Conservation (phyloP, 2,113 vertebrate species). For the Archocentrus centrarchus region DNA sequence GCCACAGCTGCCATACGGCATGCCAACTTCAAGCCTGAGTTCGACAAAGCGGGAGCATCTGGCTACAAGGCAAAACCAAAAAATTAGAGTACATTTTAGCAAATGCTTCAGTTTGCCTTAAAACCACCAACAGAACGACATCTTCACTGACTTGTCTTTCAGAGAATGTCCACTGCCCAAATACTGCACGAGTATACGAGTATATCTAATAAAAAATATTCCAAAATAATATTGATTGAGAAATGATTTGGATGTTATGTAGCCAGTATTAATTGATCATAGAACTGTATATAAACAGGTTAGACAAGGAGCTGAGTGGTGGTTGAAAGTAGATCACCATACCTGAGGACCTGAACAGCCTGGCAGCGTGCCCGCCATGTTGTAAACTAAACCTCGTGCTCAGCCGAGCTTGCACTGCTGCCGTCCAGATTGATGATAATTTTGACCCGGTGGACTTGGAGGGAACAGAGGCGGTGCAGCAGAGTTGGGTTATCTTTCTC, state of each 20-base stretch:
- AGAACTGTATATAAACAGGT: neutral
- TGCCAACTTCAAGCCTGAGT: neutral
- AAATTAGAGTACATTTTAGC: neutral
- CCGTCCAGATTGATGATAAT: slow-evolving; percentile 68
- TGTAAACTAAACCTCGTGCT: slow-evolving; percentile 71
- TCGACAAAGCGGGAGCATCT: neutral
- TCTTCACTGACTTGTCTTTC: neutral
- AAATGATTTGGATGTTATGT: neutral
- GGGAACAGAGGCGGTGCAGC: slow-evolving; percentile 21
- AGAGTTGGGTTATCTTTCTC: slow-evolving; percentile 36
- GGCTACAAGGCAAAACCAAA: neutral
- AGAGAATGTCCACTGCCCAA: neutral
- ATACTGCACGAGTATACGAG: no score
- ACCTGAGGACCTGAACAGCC: slow-evolving; percentile 28
- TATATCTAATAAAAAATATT: neutral
- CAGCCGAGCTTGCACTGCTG: slow-evolving; percentile 53
- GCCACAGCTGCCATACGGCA: neutral
- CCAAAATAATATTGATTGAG: neutral
- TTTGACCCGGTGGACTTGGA: slow-evolving; percentile 35
- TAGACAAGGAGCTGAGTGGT: neutral
- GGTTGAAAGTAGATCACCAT: slow-evolving; percentile 45
- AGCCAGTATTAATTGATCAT: neutral
- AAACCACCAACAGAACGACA: neutral
- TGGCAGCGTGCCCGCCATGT: slow-evolving; percentile 26
- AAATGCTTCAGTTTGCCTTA: neutral